Evolutionary conservation across 2,113 vertebrate species (phyloP).

Genomic region (Lonchura striata): DNA sequence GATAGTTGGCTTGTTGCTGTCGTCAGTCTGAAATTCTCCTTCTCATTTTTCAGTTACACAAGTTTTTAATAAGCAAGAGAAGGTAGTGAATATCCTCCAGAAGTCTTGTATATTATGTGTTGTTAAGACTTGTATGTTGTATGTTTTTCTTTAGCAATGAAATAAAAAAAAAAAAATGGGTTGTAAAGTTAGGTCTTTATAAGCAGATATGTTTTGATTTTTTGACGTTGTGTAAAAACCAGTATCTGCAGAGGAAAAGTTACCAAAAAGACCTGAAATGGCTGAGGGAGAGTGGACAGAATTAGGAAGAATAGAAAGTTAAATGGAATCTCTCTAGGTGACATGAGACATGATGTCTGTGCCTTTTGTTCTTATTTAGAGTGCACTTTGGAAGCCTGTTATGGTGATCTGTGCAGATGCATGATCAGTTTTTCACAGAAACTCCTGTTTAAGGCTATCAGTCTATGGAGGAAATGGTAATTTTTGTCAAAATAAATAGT

Average conservation of each 20-base stretch:
- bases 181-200: not conserved
- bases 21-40: not conserved
- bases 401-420: not conserved
- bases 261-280: not conserved
- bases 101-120: not conserved
- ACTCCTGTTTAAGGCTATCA: not conserved
- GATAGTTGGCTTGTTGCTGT: not conserved
- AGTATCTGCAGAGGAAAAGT: not conserved
- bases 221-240: not conserved
- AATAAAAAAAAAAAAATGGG: rapidly evolving
- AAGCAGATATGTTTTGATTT: not conserved
- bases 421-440: not conserved
- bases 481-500: not conserved
- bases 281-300: rapidly evolving
- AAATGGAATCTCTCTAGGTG: not conserved
- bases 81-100: not conserved
- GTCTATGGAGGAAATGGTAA: not conserved
- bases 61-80: not conserved
- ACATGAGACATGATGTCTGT: not conserved
- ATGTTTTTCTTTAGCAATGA: not conserved
- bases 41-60: not conserved
- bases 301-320: not conserved
- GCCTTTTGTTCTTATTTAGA: not conserved
- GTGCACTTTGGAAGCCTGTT: not conserved
- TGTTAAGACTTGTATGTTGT: not conserved